Conservation (phyloP, 2,797 vertebrate species). For the Pitangus sulphuratus region DNA sequence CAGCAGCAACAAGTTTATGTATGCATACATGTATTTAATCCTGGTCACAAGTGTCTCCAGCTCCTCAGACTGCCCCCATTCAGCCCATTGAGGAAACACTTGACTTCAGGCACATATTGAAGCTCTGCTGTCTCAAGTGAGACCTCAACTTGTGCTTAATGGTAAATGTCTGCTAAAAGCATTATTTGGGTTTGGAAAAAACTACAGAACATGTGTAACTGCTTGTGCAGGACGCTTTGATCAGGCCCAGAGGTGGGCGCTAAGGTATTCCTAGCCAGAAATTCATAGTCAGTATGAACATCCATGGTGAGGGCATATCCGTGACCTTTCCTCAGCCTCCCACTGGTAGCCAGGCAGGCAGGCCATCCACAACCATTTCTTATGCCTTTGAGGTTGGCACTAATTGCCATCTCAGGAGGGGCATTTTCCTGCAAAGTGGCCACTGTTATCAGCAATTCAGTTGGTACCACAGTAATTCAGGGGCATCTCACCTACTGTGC, state of each 20-base stretch:
- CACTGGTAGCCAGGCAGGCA: neutral
- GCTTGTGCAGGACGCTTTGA: neutral
- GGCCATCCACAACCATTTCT: neutral
- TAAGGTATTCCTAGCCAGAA: neutral
- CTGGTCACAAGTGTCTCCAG: neutral
- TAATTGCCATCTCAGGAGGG: neutral
- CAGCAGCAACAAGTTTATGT: neutral
- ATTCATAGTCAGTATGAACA: neutral
- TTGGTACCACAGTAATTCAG: neutral
- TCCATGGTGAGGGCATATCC: neutral
- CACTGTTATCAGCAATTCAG: neutral
- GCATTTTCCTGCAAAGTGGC: neutral
- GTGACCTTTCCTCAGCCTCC: neutral
- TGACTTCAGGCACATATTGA: neutral
- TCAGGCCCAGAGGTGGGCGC: neutral
- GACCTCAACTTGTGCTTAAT: neutral
- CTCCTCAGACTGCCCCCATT: neutral
- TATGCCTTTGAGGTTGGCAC: neutral
- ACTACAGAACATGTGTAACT: neutral
- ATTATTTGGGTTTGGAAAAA: neutral
- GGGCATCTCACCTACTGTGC: neutral
- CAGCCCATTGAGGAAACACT: neutral
- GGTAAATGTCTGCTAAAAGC: neutral
- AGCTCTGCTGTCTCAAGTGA: neutral
- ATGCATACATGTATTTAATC: neutral